Evolutionary conservation across 2,797 vertebrate genomes (phyloP).

Genomic region (Pristis pectinata): DNA sequence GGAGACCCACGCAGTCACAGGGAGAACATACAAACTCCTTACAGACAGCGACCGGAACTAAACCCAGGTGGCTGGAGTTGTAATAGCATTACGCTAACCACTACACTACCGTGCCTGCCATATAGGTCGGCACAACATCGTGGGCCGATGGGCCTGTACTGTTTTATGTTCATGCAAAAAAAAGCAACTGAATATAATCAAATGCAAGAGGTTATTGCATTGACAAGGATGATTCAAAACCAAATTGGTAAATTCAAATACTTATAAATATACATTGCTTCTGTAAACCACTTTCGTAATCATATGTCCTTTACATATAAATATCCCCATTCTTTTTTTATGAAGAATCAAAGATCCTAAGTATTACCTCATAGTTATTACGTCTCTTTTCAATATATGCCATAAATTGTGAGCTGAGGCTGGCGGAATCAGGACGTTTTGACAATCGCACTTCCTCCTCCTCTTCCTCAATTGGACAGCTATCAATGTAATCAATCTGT

Average conservation of each 20-base stretch:
- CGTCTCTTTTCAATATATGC: constrained; percentile 87
- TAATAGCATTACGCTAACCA: too few species aligned
- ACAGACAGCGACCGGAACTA: too few species aligned
- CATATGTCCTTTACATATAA: neutral
- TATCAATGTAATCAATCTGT: constrained; percentile 95
- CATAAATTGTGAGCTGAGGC: constrained; percentile 93
- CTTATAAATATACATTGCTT: neutral
- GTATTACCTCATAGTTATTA: constrained; percentile 74
- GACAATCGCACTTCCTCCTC: constrained; percentile 64
- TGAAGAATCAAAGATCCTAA: neutral
- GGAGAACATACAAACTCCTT: too few species aligned
- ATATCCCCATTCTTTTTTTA: neutral
- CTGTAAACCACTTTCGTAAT: neutral
- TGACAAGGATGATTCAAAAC: neutral
- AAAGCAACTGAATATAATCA: neutral
- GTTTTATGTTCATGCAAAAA: too few species aligned
- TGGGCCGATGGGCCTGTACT: too few species aligned
- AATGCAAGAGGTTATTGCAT: neutral
- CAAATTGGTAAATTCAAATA: neutral
- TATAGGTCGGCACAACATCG: too few species aligned
- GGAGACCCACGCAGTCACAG: too few species aligned
- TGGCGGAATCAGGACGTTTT: constrained; percentile 58
- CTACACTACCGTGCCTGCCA: too few species aligned
- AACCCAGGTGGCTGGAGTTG: too few species aligned
- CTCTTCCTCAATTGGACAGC: constrained; percentile 81